Conservation (phyloP, 2,888 invertebrate genomes). For the Muschampia plurimacula region DNA sequence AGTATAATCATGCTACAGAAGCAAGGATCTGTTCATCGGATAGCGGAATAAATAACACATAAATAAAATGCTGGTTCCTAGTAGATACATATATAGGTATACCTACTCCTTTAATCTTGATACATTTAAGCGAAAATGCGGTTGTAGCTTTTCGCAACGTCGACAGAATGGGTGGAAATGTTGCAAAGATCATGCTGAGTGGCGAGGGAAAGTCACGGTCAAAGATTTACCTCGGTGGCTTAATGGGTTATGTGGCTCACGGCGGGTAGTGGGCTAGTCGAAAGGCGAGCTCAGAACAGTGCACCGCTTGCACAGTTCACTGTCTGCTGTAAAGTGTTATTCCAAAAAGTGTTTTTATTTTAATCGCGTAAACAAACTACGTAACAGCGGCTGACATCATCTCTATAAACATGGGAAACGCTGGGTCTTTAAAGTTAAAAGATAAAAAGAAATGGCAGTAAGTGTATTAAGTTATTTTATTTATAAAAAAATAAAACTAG, state of each 20-base stretch:
- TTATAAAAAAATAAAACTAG: neutral
- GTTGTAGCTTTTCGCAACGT: conserved; percentile 14
- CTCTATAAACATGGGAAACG: conserved; percentile 69
- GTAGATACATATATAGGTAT: too few species aligned
- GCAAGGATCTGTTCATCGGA: too few species aligned
- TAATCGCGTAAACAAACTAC: neutral
- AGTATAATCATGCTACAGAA: too few species aligned
- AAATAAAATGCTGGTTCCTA: too few species aligned
- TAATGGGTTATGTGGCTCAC: conserved; percentile 42
- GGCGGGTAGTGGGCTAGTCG: conserved; percentile 50
- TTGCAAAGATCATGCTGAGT: conserved; percentile 44
- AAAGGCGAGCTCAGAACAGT: conserved; percentile 60
- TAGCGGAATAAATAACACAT: too few species aligned
- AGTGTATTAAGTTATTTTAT: conserved; percentile 53
- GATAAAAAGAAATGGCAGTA: conserved; percentile 80
- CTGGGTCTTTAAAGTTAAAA: conserved; percentile 75
- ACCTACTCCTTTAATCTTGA: too few species aligned
- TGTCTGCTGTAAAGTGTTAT: neutral
- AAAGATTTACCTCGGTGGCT: conserved; percentile 55
- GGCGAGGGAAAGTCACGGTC: conserved; percentile 77
- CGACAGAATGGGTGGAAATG: conserved; percentile 55
- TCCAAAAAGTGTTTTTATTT: conserved; percentile 16
- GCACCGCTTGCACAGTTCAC: conserved; percentile 9
- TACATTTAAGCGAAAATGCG: conserved; percentile 24
- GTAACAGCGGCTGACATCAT: neutral